These are phyloP conservation scores for Callionymus lyra DNA, from an alignment of 2,113 vertebrate genomes.

Conservation along the genomic window DNA sequence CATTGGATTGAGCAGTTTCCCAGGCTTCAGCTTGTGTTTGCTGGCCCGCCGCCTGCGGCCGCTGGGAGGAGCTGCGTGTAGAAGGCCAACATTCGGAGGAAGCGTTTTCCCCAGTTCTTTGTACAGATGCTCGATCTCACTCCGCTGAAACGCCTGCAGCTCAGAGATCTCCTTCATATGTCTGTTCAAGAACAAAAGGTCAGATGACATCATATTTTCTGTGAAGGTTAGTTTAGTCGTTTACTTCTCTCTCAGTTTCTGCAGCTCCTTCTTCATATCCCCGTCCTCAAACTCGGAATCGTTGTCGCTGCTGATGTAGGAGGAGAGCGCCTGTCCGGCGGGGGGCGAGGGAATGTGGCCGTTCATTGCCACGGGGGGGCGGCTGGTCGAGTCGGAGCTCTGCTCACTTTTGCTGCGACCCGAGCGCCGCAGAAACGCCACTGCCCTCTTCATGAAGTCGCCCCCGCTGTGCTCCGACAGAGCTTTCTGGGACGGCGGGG, in stretches of 20 bases:
- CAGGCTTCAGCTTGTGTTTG: constrained; percentile 89
- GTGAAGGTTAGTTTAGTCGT: not conserved
- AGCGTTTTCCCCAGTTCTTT: constrained; percentile 80
- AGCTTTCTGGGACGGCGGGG: constrained; percentile 15
- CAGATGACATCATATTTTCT: not conserved
- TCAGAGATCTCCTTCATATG: constrained; percentile 97
- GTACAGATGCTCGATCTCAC: constrained; percentile 87
- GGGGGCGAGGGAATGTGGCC: constrained; percentile 52
- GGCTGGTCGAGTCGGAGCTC: constrained; percentile 66
- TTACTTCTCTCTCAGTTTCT: constrained; percentile 92
- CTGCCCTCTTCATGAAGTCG: constrained; percentile 82
- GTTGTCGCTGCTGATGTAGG: constrained; percentile 95
- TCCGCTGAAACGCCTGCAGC: constrained; percentile 88
- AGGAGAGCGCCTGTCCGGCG: constrained; percentile 49
- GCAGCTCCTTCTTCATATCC: constrained; percentile 88
- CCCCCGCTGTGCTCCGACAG: constrained; percentile 65
- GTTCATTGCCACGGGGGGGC: constrained; percentile 65
- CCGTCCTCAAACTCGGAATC: constrained; percentile 94
- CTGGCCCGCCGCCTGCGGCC: constrained; percentile 81
- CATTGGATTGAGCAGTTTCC: constrained; percentile 86
- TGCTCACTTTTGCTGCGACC: constrained; percentile 71
- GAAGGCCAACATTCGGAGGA: constrained; percentile 78
- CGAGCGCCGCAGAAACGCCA: constrained; percentile 80
- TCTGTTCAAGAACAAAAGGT: constrained; percentile 49
- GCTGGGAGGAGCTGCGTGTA: constrained; percentile 82